Base-by-base conservation (phyloP, 37 sponge, comb jelly and placozoan species). In the Aplysina aerophoba region DNA sequence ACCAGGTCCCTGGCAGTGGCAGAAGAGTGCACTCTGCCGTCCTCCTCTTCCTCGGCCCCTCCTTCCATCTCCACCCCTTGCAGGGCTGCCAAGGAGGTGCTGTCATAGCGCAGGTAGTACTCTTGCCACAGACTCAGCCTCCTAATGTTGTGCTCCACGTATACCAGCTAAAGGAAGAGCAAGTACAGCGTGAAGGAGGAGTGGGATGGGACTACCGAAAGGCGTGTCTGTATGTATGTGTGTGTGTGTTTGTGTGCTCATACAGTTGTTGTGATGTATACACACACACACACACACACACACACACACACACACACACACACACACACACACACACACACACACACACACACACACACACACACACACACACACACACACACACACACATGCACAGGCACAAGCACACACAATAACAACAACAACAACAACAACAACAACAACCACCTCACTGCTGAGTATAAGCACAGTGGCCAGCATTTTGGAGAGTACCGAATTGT, bases 111-210 rank as follows among this genome's bases (percentile, higher is more conserved):
- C 37, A 99, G 85, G 84, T 92, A 97, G 79, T 94, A 97, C 69
- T 95, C 96, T 85, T 93, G 87, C 99, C 99, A 99, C 33, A 99
- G 81, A 55, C 85, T 65, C 54, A 99, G 83, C 35, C 94, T 85
- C 24, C 96, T 86, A 56, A 98, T 53, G 64, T 87, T 96, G 50
- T 58, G 60, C 30, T 79, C 80, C 38, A 95, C 92, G 14, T 77
- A 59, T 35, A 88, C 28, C 38, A 88, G 28, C 89, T 88, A 59
- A 0, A 44, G n/a, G 4, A 79, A n/a, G n/a, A n/a, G n/a, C n/a
- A 5, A 30, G 27, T 4, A 44, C 22, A 24, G 77, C 27, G 14
- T 15, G 14, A 30, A 24, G 24, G n/a, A 44, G 17, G 15, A 27
- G 36, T 71, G 86, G 64, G 84, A 84, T 56, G 13, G 50, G 14